Evolutionary conservation across 1,140 invertebrate species (phyloP).

Genomic region (Musca domestica): DNA sequence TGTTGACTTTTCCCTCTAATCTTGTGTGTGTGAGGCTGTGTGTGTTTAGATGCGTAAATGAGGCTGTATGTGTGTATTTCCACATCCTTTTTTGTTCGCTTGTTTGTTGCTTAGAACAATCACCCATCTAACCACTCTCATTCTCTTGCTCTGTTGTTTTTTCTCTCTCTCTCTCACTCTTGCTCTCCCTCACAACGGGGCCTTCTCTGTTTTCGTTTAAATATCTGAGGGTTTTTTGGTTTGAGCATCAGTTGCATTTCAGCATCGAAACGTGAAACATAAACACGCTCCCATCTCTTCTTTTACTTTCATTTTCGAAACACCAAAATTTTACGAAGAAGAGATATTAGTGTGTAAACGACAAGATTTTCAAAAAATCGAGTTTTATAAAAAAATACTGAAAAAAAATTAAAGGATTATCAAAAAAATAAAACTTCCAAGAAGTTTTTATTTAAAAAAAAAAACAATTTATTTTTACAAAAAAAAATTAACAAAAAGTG

Average conservation of each 20-base stretch:
- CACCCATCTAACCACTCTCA: too few species aligned
- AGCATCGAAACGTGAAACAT: slow-evolving; percentile 6
- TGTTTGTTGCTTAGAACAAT: too few species aligned
- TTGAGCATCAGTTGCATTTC: slow-evolving; percentile 15
- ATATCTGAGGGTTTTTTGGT: slow-evolving; percentile 1
- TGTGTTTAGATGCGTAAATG: not conserved
- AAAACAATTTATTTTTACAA: not conserved
- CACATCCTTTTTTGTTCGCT: too few species aligned
- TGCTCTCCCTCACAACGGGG: too few species aligned
- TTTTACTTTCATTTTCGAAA: too few species aligned
- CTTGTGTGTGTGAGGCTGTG: slow-evolving; percentile 6
- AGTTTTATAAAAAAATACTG: too few species aligned
- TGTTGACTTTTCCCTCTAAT: slow-evolving; percentile 17
- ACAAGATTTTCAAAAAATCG: not conserved
- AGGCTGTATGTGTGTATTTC: not conserved
- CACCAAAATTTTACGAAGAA: not conserved
- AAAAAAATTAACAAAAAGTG: not conserved
- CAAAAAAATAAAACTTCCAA: too few species aligned
- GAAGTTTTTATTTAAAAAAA: too few species aligned
- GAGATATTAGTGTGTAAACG: too few species aligned
- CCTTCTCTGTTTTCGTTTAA: not conserved
- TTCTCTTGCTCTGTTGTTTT: too few species aligned
- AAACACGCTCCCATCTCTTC: not conserved
- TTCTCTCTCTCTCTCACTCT: too few species aligned
- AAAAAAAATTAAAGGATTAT: too few species aligned